Evolutionary conservation across 1,140 invertebrate species (phyloP).

Genomic region (Melanaphis sacchari): DNA sequence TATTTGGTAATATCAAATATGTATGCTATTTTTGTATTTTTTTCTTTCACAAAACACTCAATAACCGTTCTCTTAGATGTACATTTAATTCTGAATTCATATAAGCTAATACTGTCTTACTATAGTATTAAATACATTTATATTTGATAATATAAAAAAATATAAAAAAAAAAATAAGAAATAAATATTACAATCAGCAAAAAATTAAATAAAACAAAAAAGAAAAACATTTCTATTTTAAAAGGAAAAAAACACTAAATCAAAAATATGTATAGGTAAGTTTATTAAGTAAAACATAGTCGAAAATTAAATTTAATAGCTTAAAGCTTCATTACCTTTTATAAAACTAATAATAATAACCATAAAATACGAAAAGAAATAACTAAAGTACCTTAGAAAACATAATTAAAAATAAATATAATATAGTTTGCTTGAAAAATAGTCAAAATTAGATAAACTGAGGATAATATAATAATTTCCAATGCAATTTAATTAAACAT

Average conservation of each 20-base stretch:
- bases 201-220: background rate
- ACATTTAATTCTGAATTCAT: too few relatives aligned
- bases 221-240: background rate
- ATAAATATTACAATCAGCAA: background rate
- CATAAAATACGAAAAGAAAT: background rate
- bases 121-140: too few relatives aligned
- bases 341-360: background rate
- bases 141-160: too few relatives aligned
- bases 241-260: background rate
- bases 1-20: too few relatives aligned
- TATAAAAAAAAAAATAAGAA: too few relatives aligned
- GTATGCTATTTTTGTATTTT: too few relatives aligned
- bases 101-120: too few relatives aligned
- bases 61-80: too few relatives aligned
- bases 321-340: background rate
- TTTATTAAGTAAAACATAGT: background rate
- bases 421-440: too few relatives aligned
- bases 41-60: too few relatives aligned
- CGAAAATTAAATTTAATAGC: too few relatives aligned
- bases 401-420: too few relatives aligned
- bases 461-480: background rate
- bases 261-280: background rate
- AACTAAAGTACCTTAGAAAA: background rate
- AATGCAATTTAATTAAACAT: background rate
- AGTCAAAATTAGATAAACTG: background rate